Base-by-base conservation (phyloP, 2,888 invertebrate species). In the Orthonevra nobilis region DNA sequence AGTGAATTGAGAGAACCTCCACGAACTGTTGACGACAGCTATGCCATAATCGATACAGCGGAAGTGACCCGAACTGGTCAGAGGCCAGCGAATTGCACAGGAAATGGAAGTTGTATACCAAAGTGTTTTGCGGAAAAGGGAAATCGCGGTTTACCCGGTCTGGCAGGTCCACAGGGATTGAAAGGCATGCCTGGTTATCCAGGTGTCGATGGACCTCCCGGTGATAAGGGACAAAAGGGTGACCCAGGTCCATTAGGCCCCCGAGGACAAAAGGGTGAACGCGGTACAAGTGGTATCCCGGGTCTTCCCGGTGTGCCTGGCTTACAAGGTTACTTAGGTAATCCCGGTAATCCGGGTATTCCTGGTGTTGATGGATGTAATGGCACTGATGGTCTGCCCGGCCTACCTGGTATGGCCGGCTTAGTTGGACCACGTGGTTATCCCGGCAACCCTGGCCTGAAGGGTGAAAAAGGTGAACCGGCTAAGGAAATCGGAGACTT, bases 311-410 rank as follows among this genome's bases (percentile, higher is more conserved):
- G 96, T 79, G 91, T 91, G 0, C 86, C 90, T 3, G 92, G 89
- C 38, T 73, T 86, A n/a, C 87, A 86, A 40, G 89, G 89, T 15
- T 69, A 85, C 40, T 75, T 83, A 10, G 89, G 89, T 6, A 85
- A 84, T 63, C 83, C 91, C 0, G 95, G 97, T 50, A 85, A 90
- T 0, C 90, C 95, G n/a, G 97, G 97, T 83, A 90, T 92, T 38
- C 93, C 95, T 34, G 98, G 98, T 54, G 90, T 94, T 84, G 97
- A 98, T 86, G 99, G 98, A 6, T 99, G 98, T 86, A 98, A 98
- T 85, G 98, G 98, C 85, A 96, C 97, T 58, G 97, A 97, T 88
- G 97, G 97, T 82, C 89, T 91, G 38, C 91, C 94, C 34, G 98
- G 97, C 72, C 81, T 90, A 19, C 87, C 89, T 44, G 97, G 97